Conservation (phyloP, 2,113 vertebrate genomes). For the Bufo bufo region DNA sequence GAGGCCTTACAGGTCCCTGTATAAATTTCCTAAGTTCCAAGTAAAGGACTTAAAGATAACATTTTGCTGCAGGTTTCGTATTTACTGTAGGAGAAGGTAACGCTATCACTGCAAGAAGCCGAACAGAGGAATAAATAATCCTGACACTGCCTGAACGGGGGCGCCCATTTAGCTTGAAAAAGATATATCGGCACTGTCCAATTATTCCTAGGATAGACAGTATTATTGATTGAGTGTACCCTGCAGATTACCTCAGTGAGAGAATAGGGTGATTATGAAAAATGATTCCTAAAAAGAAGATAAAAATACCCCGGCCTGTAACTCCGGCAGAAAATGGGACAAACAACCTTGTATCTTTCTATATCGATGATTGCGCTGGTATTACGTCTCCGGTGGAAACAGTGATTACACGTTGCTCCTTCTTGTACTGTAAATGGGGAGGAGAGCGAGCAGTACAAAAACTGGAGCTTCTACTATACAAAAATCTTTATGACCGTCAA, state of each 20-base stretch:
- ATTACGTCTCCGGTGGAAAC: neutral
- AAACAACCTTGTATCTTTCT: constrained; percentile 1
- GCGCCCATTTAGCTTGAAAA: neutral
- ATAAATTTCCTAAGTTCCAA: neutral
- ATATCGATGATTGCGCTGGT: neutral
- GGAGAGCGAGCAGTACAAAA: neutral
- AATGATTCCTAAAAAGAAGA: constrained; percentile 9
- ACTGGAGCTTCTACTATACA: neutral
- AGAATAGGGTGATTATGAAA: constrained; percentile 41
- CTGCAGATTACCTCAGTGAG: constrained; percentile 19
- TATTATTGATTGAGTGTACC: constrained; percentile 7
- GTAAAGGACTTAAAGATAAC: neutral
- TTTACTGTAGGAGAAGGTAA: constrained; percentile 2
- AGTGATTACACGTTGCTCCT: neutral
- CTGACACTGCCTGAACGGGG: constrained; percentile 4
- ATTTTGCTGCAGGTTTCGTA: neutral
- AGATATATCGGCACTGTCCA: constrained; percentile 16
- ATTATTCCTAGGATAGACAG: neutral
- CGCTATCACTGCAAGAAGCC: neutral
- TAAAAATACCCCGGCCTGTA: constrained; percentile 24
- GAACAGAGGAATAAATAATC: constrained; percentile 24
- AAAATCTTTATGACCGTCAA: neutral
- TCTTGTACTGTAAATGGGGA: neutral
- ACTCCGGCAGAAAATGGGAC: neutral
- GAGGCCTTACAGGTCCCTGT: neutral